Evolutionary conservation across 92 coral and sea anemone genomes (phyloP).

Genomic region (Phenganax marumi): DNA sequence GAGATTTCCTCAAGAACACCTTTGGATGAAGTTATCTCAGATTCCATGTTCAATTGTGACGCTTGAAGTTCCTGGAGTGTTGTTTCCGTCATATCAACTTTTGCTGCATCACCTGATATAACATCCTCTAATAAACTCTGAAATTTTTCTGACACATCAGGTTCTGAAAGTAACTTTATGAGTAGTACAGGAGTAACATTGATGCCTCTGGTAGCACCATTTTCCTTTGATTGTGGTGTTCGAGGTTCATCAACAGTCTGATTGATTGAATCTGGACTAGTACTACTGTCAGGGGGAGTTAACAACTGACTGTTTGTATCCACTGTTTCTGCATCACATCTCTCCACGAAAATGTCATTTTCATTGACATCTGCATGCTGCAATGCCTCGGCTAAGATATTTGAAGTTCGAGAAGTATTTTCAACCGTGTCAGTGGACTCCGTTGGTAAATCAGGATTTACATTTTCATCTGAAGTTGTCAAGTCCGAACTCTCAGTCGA

Average conservation of each 20-base stretch:
- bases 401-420: background rate
- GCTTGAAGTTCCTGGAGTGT: conserved; percentile 10
- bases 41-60: conserved; percentile 16
- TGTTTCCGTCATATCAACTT: conserved; percentile 22
- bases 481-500: conserved; percentile 7
- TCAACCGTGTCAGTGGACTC: background rate
- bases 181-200: conserved; percentile 37
- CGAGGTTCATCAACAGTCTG: background rate
- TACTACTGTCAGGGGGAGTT: conserved; percentile 6
- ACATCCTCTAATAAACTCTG: conserved; percentile 38
- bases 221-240: conserved; percentile 21
- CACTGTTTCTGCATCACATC: background rate
- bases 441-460: background rate
- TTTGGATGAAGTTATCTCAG: conserved; percentile 7
- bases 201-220: conserved; percentile 3
- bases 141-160: conserved; percentile 42
- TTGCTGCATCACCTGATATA: conserved; percentile 29
- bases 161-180: conserved; percentile 33
- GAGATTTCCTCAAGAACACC: background rate
- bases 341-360: background rate
- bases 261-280: background rate
- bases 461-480: background rate
- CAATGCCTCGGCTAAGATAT: conserved; percentile 2
- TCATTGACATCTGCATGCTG: conserved; percentile 12
- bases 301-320: background rate